phyloP scores from a whole-genome alignment of 2,888 invertebrate species.

The Drosophila emarginata region DNA sequence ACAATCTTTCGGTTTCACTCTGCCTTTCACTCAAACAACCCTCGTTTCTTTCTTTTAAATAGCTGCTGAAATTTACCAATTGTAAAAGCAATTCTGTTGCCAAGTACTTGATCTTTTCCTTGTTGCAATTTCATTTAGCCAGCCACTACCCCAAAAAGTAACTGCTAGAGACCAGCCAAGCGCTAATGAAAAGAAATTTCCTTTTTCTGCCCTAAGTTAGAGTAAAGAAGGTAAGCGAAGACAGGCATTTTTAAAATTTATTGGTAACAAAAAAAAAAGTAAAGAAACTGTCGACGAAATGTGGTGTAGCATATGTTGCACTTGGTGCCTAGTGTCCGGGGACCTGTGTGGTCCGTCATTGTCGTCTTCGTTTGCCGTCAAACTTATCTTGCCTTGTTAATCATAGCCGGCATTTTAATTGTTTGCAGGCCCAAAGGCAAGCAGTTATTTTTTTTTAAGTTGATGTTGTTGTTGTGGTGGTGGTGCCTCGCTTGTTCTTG shows the following conservation, averaged over 20 bases:
- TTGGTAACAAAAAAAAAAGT: conserved; percentile 51
- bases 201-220: neutral
- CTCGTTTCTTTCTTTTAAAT: conserved; percentile 54
- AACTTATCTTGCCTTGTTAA: conserved; percentile 62
- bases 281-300: conserved; percentile 39
- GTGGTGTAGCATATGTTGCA: conserved; percentile 68
- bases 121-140: conserved; percentile 13
- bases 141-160: conserved; percentile 10
- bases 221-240: conserved; percentile 49
- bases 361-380: conserved; percentile 16
- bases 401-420: conserved; percentile 68
- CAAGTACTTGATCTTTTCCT: conserved; percentile 53
- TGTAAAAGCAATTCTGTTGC: conserved; percentile 57
- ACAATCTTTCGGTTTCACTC: neutral
- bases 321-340: conserved; percentile 20
- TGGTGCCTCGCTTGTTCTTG: neutral
- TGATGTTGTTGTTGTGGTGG: conserved; percentile 15
- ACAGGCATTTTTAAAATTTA: conserved; percentile 71
- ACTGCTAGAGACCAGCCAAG: conserved; percentile 24
- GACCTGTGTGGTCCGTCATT: conserved; percentile 44
- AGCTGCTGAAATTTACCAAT: conserved; percentile 72
- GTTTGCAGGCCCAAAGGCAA: conserved; percentile 52
- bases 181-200: conserved; percentile 71
- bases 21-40: conserved; percentile 4
- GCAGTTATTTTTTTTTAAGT: conserved; percentile 60